Percentiles rank a stretch among this genome's conserved stretches.
These are phyloP conservation scores for Oryctes rhinoceros DNA, from an alignment of 1,140 invertebrate genomes.

Conservation along the genomic window DNA sequence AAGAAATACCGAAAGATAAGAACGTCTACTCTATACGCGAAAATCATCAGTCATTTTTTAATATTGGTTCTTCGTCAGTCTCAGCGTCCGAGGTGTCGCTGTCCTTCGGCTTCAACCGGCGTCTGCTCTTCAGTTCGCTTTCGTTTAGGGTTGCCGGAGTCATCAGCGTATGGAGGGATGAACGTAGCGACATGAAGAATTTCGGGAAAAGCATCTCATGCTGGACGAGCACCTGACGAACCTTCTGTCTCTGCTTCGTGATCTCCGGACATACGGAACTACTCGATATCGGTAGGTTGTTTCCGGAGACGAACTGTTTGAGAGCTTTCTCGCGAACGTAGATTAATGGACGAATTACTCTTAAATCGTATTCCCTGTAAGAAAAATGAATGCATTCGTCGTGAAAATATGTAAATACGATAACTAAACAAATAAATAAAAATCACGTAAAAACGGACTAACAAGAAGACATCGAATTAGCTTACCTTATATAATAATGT, in stretches of 20 bases:
- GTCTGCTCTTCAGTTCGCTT: slow-evolving; percentile 58
- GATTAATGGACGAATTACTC: slow-evolving; percentile 87
- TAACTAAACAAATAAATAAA: no score
- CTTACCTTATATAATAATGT: slow-evolving; percentile 72
- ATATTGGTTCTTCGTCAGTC: slow-evolving; percentile 56
- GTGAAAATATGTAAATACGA: no score
- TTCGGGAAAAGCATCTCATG: slow-evolving; percentile 80
- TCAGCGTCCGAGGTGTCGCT: slow-evolving; percentile 50
- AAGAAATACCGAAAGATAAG: neutral
- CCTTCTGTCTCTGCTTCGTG: slow-evolving; percentile 70
- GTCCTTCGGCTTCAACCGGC: slow-evolving; percentile 48
- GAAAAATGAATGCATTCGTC: no score
- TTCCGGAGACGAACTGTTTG: slow-evolving; percentile 73
- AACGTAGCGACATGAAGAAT: slow-evolving; percentile 73
- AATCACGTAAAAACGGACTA: no score
- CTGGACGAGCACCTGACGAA: slow-evolving; percentile 75
- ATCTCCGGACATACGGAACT: slow-evolving; percentile 61
- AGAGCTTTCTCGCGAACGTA: slow-evolving; percentile 83
- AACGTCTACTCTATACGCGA: neutral
- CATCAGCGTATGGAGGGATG: slow-evolving; percentile 77
- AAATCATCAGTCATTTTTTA: slow-evolving; percentile 48
- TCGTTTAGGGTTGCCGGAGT: slow-evolving; percentile 64
- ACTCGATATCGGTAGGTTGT: slow-evolving; percentile 73
- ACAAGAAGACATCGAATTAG: no score
- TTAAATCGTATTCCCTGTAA: slow-evolving; percentile 78